Percentiles rank a stretch among this genome's conserved stretches.
phyloP scores from a whole-genome alignment of 2,888 invertebrate species.

The Arenicola marina region DNA sequence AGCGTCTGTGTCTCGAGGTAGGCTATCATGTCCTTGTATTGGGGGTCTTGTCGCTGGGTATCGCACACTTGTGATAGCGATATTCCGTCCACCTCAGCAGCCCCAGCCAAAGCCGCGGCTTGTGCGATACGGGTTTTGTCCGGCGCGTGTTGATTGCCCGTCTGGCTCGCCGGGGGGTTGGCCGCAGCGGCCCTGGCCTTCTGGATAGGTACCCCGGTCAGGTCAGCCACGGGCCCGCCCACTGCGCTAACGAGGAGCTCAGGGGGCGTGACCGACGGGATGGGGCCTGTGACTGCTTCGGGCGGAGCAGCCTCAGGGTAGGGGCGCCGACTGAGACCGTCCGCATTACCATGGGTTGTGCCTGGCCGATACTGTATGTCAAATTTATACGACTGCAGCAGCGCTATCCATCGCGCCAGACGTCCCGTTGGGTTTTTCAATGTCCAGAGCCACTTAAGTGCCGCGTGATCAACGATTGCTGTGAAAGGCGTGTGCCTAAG shows the following conservation, averaged over 20 bases:
- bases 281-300: too few relatives aligned
- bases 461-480: background rate
- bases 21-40: background rate
- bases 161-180: too few relatives aligned
- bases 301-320: background rate
- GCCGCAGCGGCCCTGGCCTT: too few relatives aligned
- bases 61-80: background rate
- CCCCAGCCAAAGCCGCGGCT: too few relatives aligned
- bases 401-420: background rate
- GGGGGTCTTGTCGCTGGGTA: background rate
- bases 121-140: too few relatives aligned
- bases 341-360: background rate
- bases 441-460: background rate
- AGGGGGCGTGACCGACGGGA: too few relatives aligned
- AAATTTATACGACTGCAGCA: background rate
- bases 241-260: too few relatives aligned
- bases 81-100: too few relatives aligned
- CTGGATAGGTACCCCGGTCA: too few relatives aligned
- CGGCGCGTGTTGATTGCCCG: too few relatives aligned
- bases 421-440: background rate
- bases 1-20: background rate
- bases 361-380: background rate
- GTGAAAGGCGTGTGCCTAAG: background rate
- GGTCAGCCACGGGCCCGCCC: too few relatives aligned
- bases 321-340: background rate